phyloP scores from a whole-genome alignment of 2,113 vertebrate species.

The Micromys minutus region DNA sequence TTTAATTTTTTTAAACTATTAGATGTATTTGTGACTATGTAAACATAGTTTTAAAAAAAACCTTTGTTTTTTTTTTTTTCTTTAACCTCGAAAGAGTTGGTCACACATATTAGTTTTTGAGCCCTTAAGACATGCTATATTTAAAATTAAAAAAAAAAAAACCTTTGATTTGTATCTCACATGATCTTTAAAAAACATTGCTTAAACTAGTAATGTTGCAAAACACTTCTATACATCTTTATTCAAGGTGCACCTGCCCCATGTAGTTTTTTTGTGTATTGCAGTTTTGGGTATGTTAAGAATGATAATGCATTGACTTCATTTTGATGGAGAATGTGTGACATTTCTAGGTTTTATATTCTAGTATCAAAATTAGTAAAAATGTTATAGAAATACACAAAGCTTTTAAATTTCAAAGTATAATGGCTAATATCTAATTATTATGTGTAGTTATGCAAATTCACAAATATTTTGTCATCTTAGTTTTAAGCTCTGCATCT shows the following conservation, averaged over 20 bases:
- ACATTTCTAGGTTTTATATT: constrained; percentile 33
- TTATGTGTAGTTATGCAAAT: constrained; percentile 14
- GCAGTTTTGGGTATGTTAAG: constrained; percentile 11
- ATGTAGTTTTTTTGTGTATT: neutral
- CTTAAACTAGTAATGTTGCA: constrained; percentile 50
- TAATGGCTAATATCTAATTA: neutral
- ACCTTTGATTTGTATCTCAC: neutral
- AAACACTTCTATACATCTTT: neutral
- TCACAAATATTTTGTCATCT: neutral
- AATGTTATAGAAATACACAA: neutral
- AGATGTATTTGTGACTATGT: constrained; percentile 4
- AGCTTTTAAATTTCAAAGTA: constrained; percentile 18
- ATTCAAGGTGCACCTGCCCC: constrained; percentile 34
- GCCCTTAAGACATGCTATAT: neutral
- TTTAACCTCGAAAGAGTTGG: constrained; percentile 50
- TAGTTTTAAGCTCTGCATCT: constrained; percentile 40
- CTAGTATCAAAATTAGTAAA: constrained; percentile 13
- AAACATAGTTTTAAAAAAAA: too few species aligned
- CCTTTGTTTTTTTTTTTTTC: constrained; percentile 30
- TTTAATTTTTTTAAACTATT: constrained; percentile 60
- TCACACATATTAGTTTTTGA: constrained; percentile 8
- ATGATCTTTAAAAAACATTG: constrained; percentile 45
- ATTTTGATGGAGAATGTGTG: constrained; percentile 35
- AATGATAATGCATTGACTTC: constrained; percentile 54
- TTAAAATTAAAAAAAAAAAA: constrained; percentile 48